phyloP scores from a whole-genome alignment of 2,888 invertebrate genomes.

The Hemicrepidius hirtus region DNA sequence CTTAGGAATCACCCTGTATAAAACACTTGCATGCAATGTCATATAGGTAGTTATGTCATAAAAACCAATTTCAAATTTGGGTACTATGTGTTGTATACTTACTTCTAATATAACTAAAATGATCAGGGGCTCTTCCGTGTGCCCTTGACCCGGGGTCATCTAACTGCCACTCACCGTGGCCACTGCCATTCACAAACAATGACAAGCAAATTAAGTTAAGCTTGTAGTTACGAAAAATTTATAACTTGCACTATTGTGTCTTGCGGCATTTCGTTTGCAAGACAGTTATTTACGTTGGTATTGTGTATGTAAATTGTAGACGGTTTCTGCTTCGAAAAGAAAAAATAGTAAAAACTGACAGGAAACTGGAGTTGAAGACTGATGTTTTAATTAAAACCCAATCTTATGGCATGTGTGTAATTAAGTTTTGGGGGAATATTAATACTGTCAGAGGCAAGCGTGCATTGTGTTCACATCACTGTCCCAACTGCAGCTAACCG shows the following conservation, averaged over 20 bases:
- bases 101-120: not conserved
- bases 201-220: slow-evolving; percentile 48
- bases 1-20: no score
- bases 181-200: slow-evolving; percentile 47
- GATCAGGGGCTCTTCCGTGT: slow-evolving; percentile 28
- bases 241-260: slow-evolving; percentile 24
- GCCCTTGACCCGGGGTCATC: slow-evolving; percentile 46
- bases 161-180: slow-evolving; percentile 25
- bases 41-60: no score
- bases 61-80: not conserved
- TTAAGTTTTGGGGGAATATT: slow-evolving; percentile 54
- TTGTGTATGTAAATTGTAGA: slow-evolving; percentile 42
- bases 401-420: slow-evolving; percentile 53
- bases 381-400: slow-evolving; percentile 56
- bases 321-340: slow-evolving; percentile 33
- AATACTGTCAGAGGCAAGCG: slow-evolving; percentile 50
- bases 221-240: slow-evolving; percentile 44
- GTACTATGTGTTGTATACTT: no score
- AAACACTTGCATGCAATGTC: no score
- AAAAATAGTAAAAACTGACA: slow-evolving; percentile 45
- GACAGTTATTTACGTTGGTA: slow-evolving; percentile 31
- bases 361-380: slow-evolving; percentile 37
- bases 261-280: slow-evolving; percentile 25
- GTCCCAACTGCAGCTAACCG: slow-evolving; percentile 44
- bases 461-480: slow-evolving; percentile 46